These are phyloP conservation scores for Hydraecia micacea DNA, from an alignment of 2,888 invertebrate genomes.

Conservation along the genomic window DNA sequence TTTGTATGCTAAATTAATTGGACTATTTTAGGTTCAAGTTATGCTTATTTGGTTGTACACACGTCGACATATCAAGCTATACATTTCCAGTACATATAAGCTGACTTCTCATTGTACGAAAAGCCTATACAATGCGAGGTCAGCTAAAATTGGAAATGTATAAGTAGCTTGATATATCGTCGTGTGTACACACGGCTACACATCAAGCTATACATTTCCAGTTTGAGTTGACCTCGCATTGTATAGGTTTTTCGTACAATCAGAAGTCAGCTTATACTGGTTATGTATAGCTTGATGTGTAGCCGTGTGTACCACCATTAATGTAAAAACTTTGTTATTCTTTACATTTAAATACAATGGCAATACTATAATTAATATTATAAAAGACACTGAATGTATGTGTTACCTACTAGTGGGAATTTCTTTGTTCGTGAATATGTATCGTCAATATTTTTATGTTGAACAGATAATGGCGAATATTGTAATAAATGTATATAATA, in stretches of 20 bases:
- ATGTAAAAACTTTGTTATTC: not conserved
- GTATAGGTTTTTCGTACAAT: too few relatives aligned
- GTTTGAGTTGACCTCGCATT: too few relatives aligned
- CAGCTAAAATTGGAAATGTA: not conserved
- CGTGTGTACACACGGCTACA: too few relatives aligned
- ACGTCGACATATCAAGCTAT: not conserved
- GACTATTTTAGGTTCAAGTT: not conserved
- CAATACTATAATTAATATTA: constrained; percentile 1
- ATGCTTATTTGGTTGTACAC: not conserved
- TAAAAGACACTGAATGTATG: constrained; percentile 34
- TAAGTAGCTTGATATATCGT: not conserved
- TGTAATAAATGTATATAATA: constrained; percentile 52
- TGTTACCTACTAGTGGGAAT: constrained; percentile 8
- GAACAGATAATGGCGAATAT: constrained; percentile 26
- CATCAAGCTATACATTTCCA: too few relatives aligned
- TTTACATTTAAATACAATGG: constrained; percentile 1
- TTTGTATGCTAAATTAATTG: constrained; percentile 10
- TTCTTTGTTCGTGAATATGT: constrained; percentile 14
- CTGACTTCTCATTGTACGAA: not conserved
- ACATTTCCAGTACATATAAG: not conserved
- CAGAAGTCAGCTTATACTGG: not conserved
- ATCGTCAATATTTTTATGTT: constrained; percentile 29
- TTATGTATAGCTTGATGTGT: not conserved
- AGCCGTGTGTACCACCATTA: not conserved
- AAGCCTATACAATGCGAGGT: not conserved